Evolutionary conservation across 1,140 invertebrate species (phyloP).

Genomic region (Aphelinus atriplicis): DNA sequence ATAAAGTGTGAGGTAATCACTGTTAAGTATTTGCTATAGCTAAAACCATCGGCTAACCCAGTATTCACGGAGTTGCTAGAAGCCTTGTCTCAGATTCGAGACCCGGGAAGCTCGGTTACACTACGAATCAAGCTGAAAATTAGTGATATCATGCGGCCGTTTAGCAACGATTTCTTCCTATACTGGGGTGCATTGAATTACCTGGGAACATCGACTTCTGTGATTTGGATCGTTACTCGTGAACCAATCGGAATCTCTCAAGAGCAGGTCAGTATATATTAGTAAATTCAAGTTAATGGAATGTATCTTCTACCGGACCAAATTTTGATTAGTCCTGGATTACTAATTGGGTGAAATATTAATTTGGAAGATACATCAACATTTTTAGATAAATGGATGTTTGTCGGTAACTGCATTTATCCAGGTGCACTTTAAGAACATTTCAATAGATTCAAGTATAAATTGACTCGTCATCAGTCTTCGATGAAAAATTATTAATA

Average conservation of each 20-base stretch:
- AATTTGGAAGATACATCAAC: too few relatives aligned
- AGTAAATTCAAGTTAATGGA: too few relatives aligned
- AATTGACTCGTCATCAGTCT: too few relatives aligned
- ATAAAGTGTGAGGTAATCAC: too few relatives aligned
- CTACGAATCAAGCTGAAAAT: constrained; percentile 62
- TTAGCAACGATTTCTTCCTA: constrained; percentile 72
- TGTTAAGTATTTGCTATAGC: constrained; percentile 50
- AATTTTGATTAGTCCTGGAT: too few relatives aligned
- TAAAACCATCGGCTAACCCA: constrained; percentile 65
- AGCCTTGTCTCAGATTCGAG: constrained; percentile 62
- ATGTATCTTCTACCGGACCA: too few relatives aligned
- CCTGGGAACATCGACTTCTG: constrained; percentile 17
- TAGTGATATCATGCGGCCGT: constrained; percentile 66
- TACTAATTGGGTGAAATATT: too few relatives aligned
- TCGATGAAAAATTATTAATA: too few relatives aligned
- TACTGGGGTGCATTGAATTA: constrained; percentile 71
- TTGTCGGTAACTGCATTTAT: too few relatives aligned
- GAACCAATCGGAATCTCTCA: constrained; percentile 48
- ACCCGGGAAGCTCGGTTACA: constrained; percentile 64
- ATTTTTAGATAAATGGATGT: too few relatives aligned
- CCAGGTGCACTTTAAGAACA: too few relatives aligned
- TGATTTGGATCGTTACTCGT: constrained; percentile 50
- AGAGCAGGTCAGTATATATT: constrained; percentile 41
- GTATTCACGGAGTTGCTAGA: constrained; percentile 65
- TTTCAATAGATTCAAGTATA: too few relatives aligned